These are phyloP conservation scores for Hetaerina americana DNA, from an alignment of 1,140 invertebrate genomes.

Conservation along the genomic window DNA sequence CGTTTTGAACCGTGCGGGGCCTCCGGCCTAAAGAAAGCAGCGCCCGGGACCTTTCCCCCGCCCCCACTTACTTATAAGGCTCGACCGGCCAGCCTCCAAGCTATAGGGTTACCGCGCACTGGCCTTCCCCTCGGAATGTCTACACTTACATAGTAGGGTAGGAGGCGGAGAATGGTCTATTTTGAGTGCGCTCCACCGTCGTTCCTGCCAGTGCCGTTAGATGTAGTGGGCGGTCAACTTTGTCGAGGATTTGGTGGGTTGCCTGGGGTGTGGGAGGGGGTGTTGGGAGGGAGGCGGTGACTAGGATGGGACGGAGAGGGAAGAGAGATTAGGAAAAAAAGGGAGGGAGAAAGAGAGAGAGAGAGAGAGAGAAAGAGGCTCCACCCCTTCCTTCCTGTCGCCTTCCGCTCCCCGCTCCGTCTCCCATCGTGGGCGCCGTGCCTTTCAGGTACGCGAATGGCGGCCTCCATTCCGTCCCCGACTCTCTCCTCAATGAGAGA, in stretches of 20 bases:
- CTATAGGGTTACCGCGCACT: not conserved
- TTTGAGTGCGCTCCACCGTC: not conserved
- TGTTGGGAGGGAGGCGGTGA: too few relatives aligned
- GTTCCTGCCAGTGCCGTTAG: not conserved
- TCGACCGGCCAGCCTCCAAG: not conserved
- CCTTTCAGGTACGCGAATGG: not conserved
- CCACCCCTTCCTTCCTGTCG: not conserved
- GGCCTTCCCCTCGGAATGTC: not conserved
- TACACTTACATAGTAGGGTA: not conserved
- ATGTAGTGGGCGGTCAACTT: not conserved
- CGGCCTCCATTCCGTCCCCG: too few relatives aligned
- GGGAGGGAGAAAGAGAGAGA: not conserved
- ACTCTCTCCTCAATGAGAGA: not conserved
- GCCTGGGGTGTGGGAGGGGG: not conserved
- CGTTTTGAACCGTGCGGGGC: not conserved
- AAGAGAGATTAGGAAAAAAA: not conserved
- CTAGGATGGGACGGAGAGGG: too few relatives aligned
- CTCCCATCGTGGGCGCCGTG: not conserved
- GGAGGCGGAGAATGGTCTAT: not conserved
- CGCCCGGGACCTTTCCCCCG: not conserved
- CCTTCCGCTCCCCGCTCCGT: not conserved
- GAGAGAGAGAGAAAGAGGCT: not conserved
- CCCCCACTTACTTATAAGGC: not conserved
- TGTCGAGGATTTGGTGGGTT: not conserved
- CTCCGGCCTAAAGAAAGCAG: not conserved